Evolutionary conservation across 2,113 vertebrate genomes (phyloP).

Genomic region (Urocitellus parryii): DNA sequence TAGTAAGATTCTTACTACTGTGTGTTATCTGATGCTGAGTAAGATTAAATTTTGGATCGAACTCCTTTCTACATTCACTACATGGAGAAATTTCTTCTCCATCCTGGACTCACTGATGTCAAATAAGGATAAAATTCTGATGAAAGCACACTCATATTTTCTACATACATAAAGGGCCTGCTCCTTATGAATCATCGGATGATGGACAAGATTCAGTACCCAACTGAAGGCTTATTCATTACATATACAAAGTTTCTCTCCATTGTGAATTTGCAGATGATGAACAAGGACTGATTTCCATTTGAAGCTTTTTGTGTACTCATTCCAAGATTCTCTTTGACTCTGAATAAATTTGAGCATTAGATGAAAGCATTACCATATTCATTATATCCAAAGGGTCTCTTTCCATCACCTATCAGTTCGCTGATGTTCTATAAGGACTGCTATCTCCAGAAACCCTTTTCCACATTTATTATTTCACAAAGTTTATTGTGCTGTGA

Average conservation of each 20-base stretch:
- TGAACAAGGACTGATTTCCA: conserved; percentile 9
- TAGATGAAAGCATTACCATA: conserved; percentile 29
- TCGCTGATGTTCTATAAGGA: conserved; percentile 14
- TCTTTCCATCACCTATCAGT: neutral
- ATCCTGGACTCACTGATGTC: neutral
- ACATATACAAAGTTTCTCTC: neutral
- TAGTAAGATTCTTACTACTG: neutral
- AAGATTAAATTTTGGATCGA: conserved; percentile 17
- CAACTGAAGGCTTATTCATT: conserved; percentile 58
- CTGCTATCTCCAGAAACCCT: neutral
- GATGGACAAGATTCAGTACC: conserved; percentile 1
- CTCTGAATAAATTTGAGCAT: conserved; percentile 16
- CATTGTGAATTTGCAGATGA: neutral
- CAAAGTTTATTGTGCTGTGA: neutral
- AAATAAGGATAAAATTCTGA: conserved; percentile 40
- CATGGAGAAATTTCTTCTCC: neutral
- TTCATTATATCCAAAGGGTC: neutral
- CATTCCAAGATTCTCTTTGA: conserved; percentile 17
- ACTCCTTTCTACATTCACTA: conserved; percentile 7
- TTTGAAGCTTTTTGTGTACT: neutral
- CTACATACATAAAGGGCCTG: conserved; percentile 21
- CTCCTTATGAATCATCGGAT: conserved; percentile 20
- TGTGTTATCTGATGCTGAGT: neutral
- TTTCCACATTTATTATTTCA: conserved; percentile 2
- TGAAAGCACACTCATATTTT: conserved; percentile 8